These are phyloP conservation scores for Orchestia grillus DNA, from an alignment of 1,140 invertebrate species.

Conservation along the genomic window DNA sequence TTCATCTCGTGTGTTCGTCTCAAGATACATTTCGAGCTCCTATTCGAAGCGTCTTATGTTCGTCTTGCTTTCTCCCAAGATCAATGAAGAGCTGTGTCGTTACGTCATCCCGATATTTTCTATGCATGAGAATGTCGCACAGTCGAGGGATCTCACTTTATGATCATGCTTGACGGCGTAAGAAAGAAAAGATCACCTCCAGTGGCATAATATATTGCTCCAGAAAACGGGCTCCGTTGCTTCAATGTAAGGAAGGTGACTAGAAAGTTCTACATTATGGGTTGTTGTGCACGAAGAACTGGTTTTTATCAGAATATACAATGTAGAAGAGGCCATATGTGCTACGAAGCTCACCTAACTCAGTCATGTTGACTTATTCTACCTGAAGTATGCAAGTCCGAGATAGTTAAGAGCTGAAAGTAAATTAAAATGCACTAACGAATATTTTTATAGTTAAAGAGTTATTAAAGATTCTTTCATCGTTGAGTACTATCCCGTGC, in stretches of 20 bases:
- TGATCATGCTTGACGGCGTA: neutral
- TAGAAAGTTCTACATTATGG: neutral
- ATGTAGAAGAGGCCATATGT: neutral
- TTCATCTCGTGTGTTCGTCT: neutral
- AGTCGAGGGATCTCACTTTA: neutral
- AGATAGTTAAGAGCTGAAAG: too few species aligned
- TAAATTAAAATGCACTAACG: too few species aligned
- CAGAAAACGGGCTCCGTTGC: neutral
- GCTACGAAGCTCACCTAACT: neutral
- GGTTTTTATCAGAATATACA: neutral
- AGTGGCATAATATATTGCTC: neutral
- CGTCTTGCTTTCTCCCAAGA: neutral
- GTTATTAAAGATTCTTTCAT: too few species aligned
- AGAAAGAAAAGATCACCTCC: neutral
- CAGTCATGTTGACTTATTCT: too few species aligned
- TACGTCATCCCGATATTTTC: neutral
- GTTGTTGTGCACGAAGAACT: neutral
- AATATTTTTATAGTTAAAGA: too few species aligned
- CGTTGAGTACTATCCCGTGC: too few species aligned
- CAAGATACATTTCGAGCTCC: neutral
- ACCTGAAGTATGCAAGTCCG: too few species aligned
- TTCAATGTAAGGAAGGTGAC: neutral
- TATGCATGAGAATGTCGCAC: constrained; percentile 12
- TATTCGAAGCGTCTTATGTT: neutral
- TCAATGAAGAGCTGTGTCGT: neutral